Conservation (phyloP, 2,888 invertebrate genomes). For the Koerneria pararmatus region DNA sequence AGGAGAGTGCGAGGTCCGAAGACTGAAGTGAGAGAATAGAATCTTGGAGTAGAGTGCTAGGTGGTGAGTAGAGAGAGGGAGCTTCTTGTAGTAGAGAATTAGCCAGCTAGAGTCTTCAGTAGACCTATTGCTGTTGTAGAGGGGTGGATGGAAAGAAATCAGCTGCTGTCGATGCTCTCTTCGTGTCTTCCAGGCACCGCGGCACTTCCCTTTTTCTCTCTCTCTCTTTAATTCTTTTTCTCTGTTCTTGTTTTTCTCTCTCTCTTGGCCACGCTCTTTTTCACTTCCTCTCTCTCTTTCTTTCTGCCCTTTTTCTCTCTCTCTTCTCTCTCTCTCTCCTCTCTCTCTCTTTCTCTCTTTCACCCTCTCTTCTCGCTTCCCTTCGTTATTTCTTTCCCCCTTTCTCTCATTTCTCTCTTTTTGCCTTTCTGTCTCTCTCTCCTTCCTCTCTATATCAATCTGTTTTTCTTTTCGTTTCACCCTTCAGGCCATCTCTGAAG, state of each 20-base stretch:
- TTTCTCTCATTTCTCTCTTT: slow-evolving; percentile 6
- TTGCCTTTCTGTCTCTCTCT: slow-evolving; percentile 2
- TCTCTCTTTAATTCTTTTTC: neutral
- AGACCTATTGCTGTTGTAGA: too few relatives aligned
- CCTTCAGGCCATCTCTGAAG: too few relatives aligned
- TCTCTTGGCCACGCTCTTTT: neutral
- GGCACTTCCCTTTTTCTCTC: neutral
- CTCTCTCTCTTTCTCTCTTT: neutral
- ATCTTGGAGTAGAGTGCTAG: too few relatives aligned
- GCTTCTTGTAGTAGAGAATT: too few relatives aligned
- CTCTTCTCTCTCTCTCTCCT: neutral
- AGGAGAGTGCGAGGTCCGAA: too few relatives aligned
- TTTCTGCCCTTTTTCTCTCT: neutral
- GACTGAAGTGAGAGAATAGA: too few relatives aligned
- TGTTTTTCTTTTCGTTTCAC: slow-evolving; percentile 3
- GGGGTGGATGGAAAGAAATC: too few relatives aligned
- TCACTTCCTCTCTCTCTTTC: neutral
- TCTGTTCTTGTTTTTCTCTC: neutral
- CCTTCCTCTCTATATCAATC: slow-evolving; percentile 12
- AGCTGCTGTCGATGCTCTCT: too few relatives aligned
- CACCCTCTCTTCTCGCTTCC: neutral
- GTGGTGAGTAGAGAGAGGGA: too few relatives aligned
- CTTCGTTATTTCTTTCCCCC: neutral
- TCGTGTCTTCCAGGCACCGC: neutral
- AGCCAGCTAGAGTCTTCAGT: too few relatives aligned